phyloP scores from a whole-genome alignment of 1,140 invertebrate genomes.

The Drosophila kanapiae region DNA sequence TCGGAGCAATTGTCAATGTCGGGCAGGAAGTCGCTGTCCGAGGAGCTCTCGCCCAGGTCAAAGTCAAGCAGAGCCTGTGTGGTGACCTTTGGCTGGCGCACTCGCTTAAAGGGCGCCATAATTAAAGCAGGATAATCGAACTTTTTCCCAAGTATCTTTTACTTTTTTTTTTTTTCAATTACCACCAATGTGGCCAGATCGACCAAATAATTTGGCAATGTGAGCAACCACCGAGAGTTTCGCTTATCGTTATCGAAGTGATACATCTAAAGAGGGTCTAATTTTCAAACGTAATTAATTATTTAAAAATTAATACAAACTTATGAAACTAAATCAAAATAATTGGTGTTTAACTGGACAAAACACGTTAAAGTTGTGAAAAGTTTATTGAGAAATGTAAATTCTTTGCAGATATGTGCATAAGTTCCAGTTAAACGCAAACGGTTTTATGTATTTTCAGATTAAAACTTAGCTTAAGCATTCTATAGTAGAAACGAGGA shows the following conservation, averaged over 20 bases:
- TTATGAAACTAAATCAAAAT: not conserved
- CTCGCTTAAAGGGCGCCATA: slow-evolving; percentile 76
- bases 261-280: too few species aligned
- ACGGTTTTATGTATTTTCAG: slow-evolving; percentile 14
- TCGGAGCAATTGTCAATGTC: slow-evolving; percentile 91
- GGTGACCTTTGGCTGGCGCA: slow-evolving; percentile 77
- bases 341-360: too few species aligned
- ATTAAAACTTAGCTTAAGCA: not conserved
- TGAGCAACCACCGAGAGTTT: not conserved
- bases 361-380: too few species aligned
- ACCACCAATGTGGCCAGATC: not conserved
- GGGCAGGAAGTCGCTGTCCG: slow-evolving; percentile 97
- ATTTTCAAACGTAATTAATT: not conserved
- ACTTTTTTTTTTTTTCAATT: not conserved
- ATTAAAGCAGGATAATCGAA: not conserved
- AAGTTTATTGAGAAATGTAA: too few species aligned
- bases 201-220: not conserved
- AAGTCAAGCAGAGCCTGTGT: slow-evolving; percentile 81
- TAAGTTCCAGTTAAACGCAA: not conserved
- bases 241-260: slow-evolving; percentile 1
- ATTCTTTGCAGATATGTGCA: too few species aligned
- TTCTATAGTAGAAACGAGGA: not conserved
- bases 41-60: slow-evolving; percentile 95
- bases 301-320: not conserved
- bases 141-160: not conserved